Conservation (phyloP, 2,888 invertebrate genomes). For the Cenopis cana region DNA sequence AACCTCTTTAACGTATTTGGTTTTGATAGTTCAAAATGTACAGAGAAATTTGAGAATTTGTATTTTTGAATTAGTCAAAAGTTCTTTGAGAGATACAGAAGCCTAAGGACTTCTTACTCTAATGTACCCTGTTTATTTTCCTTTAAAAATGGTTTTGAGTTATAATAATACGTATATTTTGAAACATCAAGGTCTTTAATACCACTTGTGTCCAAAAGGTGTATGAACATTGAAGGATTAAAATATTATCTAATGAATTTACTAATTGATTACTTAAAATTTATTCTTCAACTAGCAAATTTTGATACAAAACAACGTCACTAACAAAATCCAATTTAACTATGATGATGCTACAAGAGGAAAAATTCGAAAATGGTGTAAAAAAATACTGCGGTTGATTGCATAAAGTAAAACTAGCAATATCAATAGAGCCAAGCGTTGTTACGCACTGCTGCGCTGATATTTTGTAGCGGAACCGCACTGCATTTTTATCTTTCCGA, state of each 20-base stretch:
- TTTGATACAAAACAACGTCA: background rate
- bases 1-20: background rate
- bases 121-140: too few relatives aligned
- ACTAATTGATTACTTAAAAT: background rate
- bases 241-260: too few relatives aligned
- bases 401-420: conserved; percentile 22
- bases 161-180: too few relatives aligned
- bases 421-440: conserved; percentile 17
- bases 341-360: background rate
- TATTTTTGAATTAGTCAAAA: too few relatives aligned
- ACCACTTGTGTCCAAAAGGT: too few relatives aligned
- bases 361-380: background rate
- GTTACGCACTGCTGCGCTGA: conserved; percentile 3
- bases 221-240: too few relatives aligned
- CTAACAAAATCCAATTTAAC: background rate
- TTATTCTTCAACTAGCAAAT: background rate
- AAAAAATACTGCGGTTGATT: conserved; percentile 22
- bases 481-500: conserved; percentile 27
- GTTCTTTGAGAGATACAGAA: too few relatives aligned
- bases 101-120: too few relatives aligned
- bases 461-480: conserved; percentile 21
- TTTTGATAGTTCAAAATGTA: background rate
- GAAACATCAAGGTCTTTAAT: too few relatives aligned
- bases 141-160: too few relatives aligned
- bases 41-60: too few relatives aligned